A percentile compares a stretch with the other conserved stretches of the same genome.
Evolutionary conservation across 2,888 invertebrate species (phyloP).

Genomic region (Watsonalla cultraria): DNA sequence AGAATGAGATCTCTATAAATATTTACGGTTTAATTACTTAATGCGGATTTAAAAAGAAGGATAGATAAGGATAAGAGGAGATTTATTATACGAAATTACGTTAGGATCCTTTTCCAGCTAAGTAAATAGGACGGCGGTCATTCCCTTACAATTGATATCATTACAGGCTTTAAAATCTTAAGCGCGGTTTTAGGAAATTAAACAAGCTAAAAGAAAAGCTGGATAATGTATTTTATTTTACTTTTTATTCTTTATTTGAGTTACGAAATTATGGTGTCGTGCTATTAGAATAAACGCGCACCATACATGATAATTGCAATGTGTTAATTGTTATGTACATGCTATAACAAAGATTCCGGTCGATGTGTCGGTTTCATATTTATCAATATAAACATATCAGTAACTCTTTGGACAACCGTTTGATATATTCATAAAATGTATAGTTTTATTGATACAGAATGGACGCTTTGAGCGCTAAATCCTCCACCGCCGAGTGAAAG

Average conservation of each 20-base stretch:
- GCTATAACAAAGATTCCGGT: no score
- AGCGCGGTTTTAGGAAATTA: background rate
- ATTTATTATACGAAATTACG: background rate
- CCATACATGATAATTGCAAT: no score
- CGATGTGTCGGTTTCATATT: no score
- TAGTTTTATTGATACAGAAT: slow-evolving; percentile 18
- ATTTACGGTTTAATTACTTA: background rate
- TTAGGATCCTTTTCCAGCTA: background rate
- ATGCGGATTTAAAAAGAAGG: background rate
- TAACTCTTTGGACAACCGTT: slow-evolving; percentile 8
- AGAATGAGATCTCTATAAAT: background rate
- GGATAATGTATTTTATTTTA: no score
- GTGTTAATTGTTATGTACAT: no score
- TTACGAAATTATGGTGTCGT: no score
- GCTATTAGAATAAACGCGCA: no score
- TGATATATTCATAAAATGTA: slow-evolving; percentile 16
- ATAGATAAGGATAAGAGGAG: background rate
- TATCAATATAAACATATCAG: background rate
- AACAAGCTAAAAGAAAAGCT: background rate
- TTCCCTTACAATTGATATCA: background rate
- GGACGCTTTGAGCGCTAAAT: slow-evolving; percentile 36
- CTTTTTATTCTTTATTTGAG: no score
- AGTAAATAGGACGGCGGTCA: background rate
- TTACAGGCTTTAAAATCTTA: background rate
- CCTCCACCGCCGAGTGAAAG: slow-evolving; percentile 43